Evolutionary conservation across 2,113 vertebrate species (phyloP).

Genomic region (Nycticryphes semicollaris): DNA sequence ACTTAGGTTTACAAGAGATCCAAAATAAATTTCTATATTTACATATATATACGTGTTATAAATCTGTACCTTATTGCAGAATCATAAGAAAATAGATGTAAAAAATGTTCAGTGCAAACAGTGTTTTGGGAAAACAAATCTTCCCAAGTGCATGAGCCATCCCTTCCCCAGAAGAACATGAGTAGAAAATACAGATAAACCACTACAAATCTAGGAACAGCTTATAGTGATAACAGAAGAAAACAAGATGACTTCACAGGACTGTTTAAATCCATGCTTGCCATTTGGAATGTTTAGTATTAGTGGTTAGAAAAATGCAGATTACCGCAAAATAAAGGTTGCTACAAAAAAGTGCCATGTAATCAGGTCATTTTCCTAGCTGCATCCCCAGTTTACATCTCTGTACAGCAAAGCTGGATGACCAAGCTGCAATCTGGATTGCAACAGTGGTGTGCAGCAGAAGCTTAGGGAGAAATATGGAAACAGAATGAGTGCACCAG

Average conservation of each 20-base stretch:
- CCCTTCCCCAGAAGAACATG: background rate
- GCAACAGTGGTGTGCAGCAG: background rate
- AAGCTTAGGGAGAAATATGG: background rate
- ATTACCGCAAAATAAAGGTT: background rate
- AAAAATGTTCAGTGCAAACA: background rate
- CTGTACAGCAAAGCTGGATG: rapidly evolving
- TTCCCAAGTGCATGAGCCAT: background rate
- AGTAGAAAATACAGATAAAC: background rate
- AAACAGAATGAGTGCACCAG: background rate
- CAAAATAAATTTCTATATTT: background rate
- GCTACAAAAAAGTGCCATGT: background rate
- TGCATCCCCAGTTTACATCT: background rate
- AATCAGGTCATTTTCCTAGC: background rate
- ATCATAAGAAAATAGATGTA: background rate
- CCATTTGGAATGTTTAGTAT: background rate
- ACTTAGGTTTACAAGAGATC: background rate
- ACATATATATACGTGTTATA: background rate
- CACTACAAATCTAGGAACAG: background rate
- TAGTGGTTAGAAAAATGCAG: background rate
- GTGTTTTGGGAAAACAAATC: background rate
- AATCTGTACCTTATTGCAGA: background rate
- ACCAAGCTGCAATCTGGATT: background rate
- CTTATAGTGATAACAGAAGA: background rate
- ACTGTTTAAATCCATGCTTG: background rate
- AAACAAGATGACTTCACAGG: background rate